Evolutionary conservation across 2,113 vertebrate genomes (phyloP).

Genomic region (Chaetops frenatus): DNA sequence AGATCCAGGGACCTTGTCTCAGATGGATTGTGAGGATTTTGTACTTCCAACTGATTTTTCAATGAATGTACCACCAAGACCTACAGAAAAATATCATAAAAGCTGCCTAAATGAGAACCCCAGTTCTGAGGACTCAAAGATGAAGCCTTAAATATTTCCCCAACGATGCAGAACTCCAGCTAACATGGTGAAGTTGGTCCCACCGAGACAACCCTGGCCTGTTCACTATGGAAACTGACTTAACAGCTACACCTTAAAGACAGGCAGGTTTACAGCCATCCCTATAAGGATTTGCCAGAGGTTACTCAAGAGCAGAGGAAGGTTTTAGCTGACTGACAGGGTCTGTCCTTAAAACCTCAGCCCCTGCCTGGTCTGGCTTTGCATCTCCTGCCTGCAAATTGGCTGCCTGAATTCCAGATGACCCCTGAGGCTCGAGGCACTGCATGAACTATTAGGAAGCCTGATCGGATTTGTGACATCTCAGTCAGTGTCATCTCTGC

Average conservation of each 20-base stretch:
- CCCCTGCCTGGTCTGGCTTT: neutral
- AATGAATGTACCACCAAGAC: neutral
- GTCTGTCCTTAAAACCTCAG: neutral
- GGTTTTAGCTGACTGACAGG: neutral
- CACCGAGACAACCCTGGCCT: neutral
- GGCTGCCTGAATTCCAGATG: conserved; percentile 17
- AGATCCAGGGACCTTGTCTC: neutral
- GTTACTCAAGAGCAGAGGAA: neutral
- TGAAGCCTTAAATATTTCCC: neutral
- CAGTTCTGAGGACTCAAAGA: neutral
- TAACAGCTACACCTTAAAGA: neutral
- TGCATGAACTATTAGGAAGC: neutral
- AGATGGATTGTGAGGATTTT: neutral
- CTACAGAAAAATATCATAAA: neutral
- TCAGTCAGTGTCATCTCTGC: neutral
- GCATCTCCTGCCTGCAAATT: neutral
- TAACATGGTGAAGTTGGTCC: neutral
- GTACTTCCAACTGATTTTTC: neutral
- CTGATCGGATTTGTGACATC: neutral
- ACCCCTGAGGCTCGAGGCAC: neutral
- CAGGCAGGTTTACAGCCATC: neutral
- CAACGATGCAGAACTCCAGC: neutral
- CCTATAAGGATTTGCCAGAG: neutral
- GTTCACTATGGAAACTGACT: neutral
- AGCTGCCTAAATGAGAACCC: neutral